These are phyloP conservation scores for Drosophila trichaetosa DNA, from an alignment of 2,888 invertebrate genomes.

Conservation along the genomic window DNA sequence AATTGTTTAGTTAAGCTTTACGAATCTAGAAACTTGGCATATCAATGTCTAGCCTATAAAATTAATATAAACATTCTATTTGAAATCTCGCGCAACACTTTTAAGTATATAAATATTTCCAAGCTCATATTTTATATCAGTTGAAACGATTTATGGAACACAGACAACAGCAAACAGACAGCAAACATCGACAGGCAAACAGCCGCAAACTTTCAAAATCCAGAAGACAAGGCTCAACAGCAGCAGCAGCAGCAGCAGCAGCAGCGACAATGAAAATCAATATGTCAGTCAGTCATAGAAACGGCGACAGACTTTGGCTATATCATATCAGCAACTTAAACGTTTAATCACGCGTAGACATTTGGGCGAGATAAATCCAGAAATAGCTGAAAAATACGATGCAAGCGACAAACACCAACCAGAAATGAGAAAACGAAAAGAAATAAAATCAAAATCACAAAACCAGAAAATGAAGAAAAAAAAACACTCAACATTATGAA, in stretches of 20 bases:
- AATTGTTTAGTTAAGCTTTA: neutral
- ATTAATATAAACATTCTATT: neutral
- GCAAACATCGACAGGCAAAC: conserved; percentile 48
- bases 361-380: conserved; percentile 67
- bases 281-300: conserved; percentile 46
- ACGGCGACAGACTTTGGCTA: conserved; percentile 51
- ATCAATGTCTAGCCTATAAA: neutral
- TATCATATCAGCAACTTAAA: conserved; percentile 77
- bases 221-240: conserved; percentile 37
- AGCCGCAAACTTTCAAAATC: conserved; percentile 41
- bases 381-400: conserved; percentile 26
- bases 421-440: conserved; percentile 15
- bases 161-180: conserved; percentile 51
- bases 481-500: conserved; percentile 56
- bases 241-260: conserved; percentile 20
- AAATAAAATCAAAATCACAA: conserved; percentile 21
- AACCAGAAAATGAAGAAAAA: conserved; percentile 24
- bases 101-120: neutral
- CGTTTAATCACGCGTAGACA: conserved; percentile 79
- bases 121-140: conserved; percentile 34
- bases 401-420: conserved; percentile 6
- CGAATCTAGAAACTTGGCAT: neutral
- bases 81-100: neutral
- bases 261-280: conserved; percentile 54
- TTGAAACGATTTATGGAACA: conserved; percentile 53